Conservation (phyloP, 2,797 vertebrate genomes). For the Enteromius argenteus region DNA sequence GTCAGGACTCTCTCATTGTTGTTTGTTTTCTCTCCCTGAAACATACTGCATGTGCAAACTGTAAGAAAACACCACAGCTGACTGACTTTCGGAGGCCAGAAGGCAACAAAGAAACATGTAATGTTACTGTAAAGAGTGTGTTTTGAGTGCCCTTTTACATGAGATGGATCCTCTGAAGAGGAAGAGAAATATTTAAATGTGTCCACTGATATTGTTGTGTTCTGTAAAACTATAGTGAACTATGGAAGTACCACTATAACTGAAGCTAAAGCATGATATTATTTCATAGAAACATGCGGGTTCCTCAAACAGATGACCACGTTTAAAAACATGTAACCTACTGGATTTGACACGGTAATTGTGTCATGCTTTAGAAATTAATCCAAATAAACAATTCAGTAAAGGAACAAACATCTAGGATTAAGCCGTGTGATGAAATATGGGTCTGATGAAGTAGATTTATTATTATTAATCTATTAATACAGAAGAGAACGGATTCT, state of each 20-base stretch:
- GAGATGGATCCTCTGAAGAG: neutral
- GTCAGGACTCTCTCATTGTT: neutral
- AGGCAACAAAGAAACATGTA: neutral
- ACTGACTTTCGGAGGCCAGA: neutral
- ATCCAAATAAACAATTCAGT: neutral
- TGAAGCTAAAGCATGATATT: neutral
- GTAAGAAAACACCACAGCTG: neutral
- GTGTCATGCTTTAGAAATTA: neutral
- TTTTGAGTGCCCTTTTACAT: neutral
- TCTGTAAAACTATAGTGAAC: constrained; percentile 7
- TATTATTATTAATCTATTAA: neutral
- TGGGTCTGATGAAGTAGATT: neutral
- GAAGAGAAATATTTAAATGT: constrained; percentile 40
- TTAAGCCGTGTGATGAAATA: neutral
- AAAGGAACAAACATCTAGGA: neutral
- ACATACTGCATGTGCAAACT: neutral
- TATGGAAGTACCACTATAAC: constrained; percentile 2
- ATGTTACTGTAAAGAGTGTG: neutral
- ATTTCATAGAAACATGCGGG: constrained; percentile 6
- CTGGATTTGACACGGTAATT: neutral
- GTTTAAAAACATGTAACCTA: neutral
- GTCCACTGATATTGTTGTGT: neutral
- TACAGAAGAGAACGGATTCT: neutral
- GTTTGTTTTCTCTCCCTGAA: neutral
- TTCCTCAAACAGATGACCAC: constrained; percentile 29